A percentile compares a stretch with the other conserved stretches of the same genome.
These are phyloP conservation scores for Anthonomus grandis DNA, from an alignment of 1,140 invertebrate species.

Conservation along the genomic window DNA sequence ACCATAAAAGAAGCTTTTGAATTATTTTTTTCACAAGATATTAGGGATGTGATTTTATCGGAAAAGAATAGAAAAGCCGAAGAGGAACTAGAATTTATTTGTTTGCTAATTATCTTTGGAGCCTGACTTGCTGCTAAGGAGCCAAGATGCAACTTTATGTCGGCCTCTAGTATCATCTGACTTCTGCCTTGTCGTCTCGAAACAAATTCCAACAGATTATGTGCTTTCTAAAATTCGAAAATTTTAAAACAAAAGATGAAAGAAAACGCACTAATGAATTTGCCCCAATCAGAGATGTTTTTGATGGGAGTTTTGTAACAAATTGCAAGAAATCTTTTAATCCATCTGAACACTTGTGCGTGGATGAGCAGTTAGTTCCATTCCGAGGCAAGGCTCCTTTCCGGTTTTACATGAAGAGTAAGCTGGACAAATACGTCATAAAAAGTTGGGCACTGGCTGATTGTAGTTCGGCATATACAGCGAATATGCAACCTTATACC, in stretches of 20 bases:
- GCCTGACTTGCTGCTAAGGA: slow-evolving; percentile 8
- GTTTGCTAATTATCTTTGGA: slow-evolving; percentile 22
- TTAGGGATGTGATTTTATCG: slow-evolving; percentile 7
- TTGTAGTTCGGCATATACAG: slow-evolving; percentile 14
- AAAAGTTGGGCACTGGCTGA: slow-evolving; percentile 40
- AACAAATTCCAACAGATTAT: no score
- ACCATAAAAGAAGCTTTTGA: slow-evolving; percentile 9
- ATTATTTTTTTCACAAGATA: slow-evolving; percentile 6
- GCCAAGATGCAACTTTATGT: slow-evolving; percentile 6
- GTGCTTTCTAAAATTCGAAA: no score
- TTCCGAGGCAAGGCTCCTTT: slow-evolving; percentile 43
- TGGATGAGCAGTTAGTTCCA: slow-evolving; percentile 45
- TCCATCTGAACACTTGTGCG: slow-evolving; percentile 18
- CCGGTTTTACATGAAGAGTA: slow-evolving; percentile 47
- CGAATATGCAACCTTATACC: slow-evolving; percentile 27
- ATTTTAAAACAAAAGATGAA: no score
- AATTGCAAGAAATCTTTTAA: slow-evolving; percentile 34
- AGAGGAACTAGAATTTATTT: slow-evolving; percentile 18
- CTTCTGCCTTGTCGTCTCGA: no score
- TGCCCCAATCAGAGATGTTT: slow-evolving; percentile 40
- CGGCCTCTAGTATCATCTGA: neutral
- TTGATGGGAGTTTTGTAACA: slow-evolving; percentile 33
- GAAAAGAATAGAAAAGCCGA: slow-evolving; percentile 20
- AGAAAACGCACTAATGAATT: slow-evolving; percentile 37
- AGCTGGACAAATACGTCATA: slow-evolving; percentile 50